Percentiles rank a stretch among this genome's conserved stretches.
Conservation (phyloP, 2,113 vertebrate genomes). For the Tetrao urogallus region DNA sequence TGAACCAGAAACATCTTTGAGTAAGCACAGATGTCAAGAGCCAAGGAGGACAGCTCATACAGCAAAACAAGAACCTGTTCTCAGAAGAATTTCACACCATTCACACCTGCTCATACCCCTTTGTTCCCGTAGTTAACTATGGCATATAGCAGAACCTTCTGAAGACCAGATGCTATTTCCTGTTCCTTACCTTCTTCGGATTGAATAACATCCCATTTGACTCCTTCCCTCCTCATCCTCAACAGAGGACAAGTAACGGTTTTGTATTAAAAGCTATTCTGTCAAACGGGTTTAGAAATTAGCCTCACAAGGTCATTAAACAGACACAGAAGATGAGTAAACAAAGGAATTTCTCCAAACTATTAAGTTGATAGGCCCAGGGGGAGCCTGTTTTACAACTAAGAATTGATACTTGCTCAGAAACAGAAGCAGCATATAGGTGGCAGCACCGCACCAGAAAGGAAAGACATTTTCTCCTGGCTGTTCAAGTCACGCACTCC, state of each 20-base stretch:
- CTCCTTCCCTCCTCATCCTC: background rate
- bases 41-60: background rate
- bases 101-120: background rate
- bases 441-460: constrained; percentile 3
- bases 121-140: background rate
- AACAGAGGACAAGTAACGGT: accelerated
- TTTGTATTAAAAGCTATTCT: background rate
- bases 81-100: background rate
- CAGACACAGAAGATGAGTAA: background rate
- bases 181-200: background rate
- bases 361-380: background rate
- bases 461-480: background rate
- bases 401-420: background rate
- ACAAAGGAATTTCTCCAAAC: background rate
- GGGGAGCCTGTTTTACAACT: background rate
- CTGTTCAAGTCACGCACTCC: background rate
- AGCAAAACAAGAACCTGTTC: background rate
- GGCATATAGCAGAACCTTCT: background rate
- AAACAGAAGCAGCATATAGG: background rate
- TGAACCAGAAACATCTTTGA: background rate
- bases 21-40: background rate
- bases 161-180: background rate
- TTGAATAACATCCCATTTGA: background rate
- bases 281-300: background rate
- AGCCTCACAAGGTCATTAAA: background rate